phyloP scores from a whole-genome alignment of 2,797 vertebrate genomes.

The Myripristis jacobus region DNA sequence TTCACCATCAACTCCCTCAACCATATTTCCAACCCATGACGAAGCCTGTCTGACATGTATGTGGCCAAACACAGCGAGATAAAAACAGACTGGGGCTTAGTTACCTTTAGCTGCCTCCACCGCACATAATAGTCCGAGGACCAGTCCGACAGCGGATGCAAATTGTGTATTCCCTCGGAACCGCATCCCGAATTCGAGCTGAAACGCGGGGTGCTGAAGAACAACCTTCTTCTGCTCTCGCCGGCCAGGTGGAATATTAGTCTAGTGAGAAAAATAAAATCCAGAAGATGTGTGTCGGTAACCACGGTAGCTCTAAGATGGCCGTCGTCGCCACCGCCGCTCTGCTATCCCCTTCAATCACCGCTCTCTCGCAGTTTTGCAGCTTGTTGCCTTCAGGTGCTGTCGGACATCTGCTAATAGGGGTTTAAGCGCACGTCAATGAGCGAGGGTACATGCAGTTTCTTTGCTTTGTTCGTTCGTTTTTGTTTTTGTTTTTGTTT shows the following conservation, averaged over 20 bases:
- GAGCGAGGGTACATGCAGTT: no score
- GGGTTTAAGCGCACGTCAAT: no score
- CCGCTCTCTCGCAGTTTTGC: conserved; percentile 76
- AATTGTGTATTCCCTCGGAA: conserved; percentile 78
- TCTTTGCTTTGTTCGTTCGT: no score
- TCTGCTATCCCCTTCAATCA: conserved; percentile 74
- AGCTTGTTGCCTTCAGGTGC: conserved; percentile 64
- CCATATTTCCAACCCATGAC: not conserved
- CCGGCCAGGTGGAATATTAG: conserved; percentile 49
- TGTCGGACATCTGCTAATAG: conserved; percentile 20
- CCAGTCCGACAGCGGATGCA: conserved; percentile 83
- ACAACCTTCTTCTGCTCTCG: conserved; percentile 58
- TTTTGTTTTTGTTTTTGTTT: no score
- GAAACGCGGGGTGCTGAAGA: conserved; percentile 56
- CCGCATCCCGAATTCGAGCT: conserved; percentile 83
- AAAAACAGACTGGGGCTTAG: conserved; percentile 72
- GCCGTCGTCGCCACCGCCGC: conserved; percentile 83
- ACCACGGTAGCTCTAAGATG: conserved; percentile 85
- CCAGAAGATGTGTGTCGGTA: conserved; percentile 78
- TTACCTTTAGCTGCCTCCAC: conserved; percentile 86
- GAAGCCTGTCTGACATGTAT: conserved; percentile 17
- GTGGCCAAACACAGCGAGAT: conserved; percentile 36
- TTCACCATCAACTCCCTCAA: no score
- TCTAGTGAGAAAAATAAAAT: conserved; percentile 73
- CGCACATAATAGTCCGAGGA: conserved; percentile 84